A percentile compares a stretch with the other conserved stretches of the same genome.
Conservation (phyloP, 1,140 invertebrate genomes). For the Aphaenogaster floridana region DNA sequence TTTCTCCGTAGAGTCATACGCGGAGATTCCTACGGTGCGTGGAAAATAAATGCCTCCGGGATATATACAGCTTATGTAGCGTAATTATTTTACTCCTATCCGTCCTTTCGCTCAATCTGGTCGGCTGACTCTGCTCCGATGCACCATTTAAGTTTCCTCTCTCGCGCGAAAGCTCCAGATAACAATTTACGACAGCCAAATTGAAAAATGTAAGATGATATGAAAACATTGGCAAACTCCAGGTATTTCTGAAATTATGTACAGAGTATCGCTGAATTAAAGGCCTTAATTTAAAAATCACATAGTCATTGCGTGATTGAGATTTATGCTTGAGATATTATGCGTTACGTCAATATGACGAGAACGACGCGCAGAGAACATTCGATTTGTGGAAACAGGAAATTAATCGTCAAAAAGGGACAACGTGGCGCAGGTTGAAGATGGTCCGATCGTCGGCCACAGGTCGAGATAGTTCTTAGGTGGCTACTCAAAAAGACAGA, state of each 20-base stretch:
- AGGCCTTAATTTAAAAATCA: not conserved
- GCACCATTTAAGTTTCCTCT: constrained; percentile 4
- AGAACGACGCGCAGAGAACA: not conserved
- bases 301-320: not conserved
- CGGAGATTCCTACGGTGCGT: constrained; percentile 5
- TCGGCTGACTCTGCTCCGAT: not conserved
- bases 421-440: constrained; percentile 58
- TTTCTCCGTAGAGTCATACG: not conserved
- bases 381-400: constrained; percentile 44
- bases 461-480: constrained; percentile 59
- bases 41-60: constrained; percentile 6
- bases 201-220: not conserved
- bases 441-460: constrained; percentile 39
- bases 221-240: not conserved
- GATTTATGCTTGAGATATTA: not conserved
- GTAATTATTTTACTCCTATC: constrained; percentile 29
- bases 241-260: not conserved
- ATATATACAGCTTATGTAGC: constrained; percentile 21
- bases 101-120: not conserved
- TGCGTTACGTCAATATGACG: not conserved
- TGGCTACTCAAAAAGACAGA: constrained; percentile 72
- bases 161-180: not conserved
- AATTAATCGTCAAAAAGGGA: constrained; percentile 59
- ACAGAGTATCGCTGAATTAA: not conserved
- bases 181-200: not conserved